Evolutionary conservation across 2,888 invertebrate genomes (phyloP), one percentile per base, ranked within the genome.

Genomic region (Hipparchia semele): DNA sequence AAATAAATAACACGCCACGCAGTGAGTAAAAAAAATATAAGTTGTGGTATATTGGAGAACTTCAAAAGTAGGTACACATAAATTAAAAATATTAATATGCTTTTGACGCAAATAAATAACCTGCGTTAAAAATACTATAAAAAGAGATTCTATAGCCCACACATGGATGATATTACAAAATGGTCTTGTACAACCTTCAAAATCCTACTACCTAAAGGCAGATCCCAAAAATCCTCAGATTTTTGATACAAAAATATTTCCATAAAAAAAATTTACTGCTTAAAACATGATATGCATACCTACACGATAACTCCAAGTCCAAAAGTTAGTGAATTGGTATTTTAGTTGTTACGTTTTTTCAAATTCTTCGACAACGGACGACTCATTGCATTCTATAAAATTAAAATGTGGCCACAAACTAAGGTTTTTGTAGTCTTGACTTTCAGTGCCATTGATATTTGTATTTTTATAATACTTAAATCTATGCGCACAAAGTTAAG

Each of bases 1-100:
- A 54, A 58, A 61, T 67, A 58, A 70, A 58, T 61, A 70, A 56
- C 10, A 70, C 49, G 66, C 60, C 70, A 51, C 54, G 53, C 53
- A 67, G 60, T 60, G 51, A 45, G 10, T 12, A 46, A 54, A 39
- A 23, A 64, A 64, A 51, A 51, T 23, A 51, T 6, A 51, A 7
- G 13, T 49, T 62, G 23, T 51, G 12, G 64, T 64, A 23, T 51
- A 64, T 51, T 10, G 13, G 23, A 9, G 64, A 51, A 51, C 51
- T 64, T 23, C 23, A 51, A 64, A 64, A 64, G 51, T n/a, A n/a
- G n/a, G n/a, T 64, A 51, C 51, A 5, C 64, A 51, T 62, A 49
- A 46, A 62, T 49, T 46, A 49, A 62, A 46, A 62, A 62, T 62
- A n/a, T 13, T 64, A 46, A 62, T 23, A 46, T 64, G 23, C 23